These are phyloP conservation scores for Globicephala melas DNA, from an alignment of 2,113 vertebrate genomes.

Conservation along the genomic window DNA sequence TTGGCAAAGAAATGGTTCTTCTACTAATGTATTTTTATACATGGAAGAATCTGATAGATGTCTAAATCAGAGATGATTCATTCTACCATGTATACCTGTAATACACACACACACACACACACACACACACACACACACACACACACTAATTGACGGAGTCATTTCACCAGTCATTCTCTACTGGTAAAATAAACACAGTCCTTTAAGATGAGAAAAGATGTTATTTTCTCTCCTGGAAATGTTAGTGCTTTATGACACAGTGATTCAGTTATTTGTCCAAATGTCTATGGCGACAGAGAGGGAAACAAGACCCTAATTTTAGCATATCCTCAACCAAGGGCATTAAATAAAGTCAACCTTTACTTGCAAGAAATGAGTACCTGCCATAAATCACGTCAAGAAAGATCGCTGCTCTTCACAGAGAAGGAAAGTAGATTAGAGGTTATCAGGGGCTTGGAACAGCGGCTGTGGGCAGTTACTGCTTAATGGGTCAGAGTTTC, in stretches of 20 bases:
- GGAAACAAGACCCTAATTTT: neutral
- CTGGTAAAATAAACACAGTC: neutral
- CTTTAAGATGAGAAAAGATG: neutral
- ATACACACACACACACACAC: fast-evolving
- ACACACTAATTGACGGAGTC: neutral
- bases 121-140: no score
- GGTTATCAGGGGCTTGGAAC: neutral
- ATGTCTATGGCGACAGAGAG: neutral
- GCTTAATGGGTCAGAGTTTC: neutral
- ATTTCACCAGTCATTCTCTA: neutral
- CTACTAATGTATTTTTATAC: neutral
- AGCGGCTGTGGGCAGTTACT: neutral
- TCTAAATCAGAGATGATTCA: neutral
- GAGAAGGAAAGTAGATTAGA: neutral
- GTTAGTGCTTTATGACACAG: neutral
- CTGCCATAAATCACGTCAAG: neutral
- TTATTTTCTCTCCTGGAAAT: neutral
- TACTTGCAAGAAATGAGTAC: neutral
- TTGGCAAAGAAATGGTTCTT: neutral
- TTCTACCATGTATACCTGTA: neutral
- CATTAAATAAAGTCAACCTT: neutral
- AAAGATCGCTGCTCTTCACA: neutral
- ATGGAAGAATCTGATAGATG: neutral
- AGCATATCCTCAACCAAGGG: neutral
- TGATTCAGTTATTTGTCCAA: neutral